Evolutionary conservation across 2,113 vertebrate species (phyloP).

Genomic region (Madoqua kirkii): DNA sequence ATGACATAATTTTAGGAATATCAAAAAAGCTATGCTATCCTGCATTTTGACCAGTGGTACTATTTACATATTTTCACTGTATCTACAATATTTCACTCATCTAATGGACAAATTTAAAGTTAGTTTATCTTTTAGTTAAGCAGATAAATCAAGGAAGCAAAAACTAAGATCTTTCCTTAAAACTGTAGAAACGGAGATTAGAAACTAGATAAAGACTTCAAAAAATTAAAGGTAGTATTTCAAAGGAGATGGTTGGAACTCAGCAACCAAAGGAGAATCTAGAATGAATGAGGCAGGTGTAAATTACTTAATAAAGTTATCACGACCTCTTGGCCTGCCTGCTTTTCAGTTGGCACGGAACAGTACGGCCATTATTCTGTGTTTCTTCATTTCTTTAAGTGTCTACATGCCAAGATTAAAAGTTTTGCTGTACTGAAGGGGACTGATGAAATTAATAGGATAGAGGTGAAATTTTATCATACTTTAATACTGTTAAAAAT

Average conservation of each 20-base stretch:
- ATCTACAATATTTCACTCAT: neutral
- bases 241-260: neutral
- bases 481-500: neutral
- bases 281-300: neutral
- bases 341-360: neutral
- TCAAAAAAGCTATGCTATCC: neutral
- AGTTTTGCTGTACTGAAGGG: neutral
- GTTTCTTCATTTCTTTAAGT: conserved; percentile 2
- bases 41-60: neutral
- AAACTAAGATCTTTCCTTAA: neutral
- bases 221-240: neutral
- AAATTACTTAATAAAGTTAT: neutral
- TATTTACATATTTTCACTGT: neutral
- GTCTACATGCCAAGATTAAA: neutral
- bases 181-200: neutral
- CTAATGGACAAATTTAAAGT: neutral
- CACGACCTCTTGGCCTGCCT: neutral
- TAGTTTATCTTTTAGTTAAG: neutral
- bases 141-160: neutral
- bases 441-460: neutral
- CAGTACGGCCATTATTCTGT: neutral
- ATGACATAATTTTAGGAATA: neutral
- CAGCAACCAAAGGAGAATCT: neutral
- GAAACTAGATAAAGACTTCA: neutral
- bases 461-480: neutral